Evolutionary conservation across 2,888 invertebrate species (phyloP).

Genomic region (Amiota communis): DNA sequence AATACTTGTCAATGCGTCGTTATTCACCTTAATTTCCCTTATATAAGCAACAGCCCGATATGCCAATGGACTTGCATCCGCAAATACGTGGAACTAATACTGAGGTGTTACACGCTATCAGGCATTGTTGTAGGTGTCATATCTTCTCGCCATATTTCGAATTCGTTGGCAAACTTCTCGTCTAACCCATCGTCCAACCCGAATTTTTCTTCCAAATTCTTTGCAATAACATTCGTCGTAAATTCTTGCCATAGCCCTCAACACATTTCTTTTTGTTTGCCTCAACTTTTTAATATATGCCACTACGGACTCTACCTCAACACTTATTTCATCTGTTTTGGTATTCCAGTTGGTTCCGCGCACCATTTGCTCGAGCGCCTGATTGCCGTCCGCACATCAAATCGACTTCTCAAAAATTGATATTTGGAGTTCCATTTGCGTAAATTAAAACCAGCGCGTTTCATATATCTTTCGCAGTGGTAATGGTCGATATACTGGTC

Average conservation of each 20-base stretch:
- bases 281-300: not conserved
- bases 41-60: too few relatives aligned
- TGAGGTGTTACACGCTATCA: too few relatives aligned
- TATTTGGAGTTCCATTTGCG: not conserved
- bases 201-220: too few relatives aligned
- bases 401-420: not conserved
- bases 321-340: not conserved
- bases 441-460: too few relatives aligned
- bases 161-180: not conserved
- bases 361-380: not conserved
- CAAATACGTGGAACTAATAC: too few relatives aligned
- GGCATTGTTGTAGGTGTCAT: not conserved
- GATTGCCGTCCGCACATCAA: not conserved
- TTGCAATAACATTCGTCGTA: not conserved
- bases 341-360: not conserved
- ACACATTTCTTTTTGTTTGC: not conserved
- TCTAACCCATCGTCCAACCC: not conserved
- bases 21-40: too few relatives aligned
- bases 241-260: not conserved
- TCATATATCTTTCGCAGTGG: not conserved
- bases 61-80: too few relatives aligned
- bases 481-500: too few relatives aligned
- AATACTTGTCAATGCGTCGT: too few relatives aligned
- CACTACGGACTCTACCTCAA: too few relatives aligned
- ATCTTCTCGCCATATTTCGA: slow-evolving; percentile 1